Percentiles rank a stretch among this genome's conserved stretches.
Evolutionary conservation across 37 sponge, comb jelly and placozoan genomes (phyloP).

Genomic region (Spongia lamella): DNA sequence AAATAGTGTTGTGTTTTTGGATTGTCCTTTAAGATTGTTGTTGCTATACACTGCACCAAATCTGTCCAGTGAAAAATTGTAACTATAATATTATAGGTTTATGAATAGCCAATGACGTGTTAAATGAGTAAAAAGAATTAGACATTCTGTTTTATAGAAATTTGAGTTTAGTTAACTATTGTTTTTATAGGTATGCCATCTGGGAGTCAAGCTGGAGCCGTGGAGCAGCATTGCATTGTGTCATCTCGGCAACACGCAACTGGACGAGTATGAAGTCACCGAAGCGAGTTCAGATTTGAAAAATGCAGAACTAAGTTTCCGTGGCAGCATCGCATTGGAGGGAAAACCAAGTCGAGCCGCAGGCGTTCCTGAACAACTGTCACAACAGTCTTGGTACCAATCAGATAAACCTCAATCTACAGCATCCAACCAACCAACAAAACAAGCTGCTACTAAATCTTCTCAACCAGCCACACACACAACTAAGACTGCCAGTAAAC

Average conservation of each 20-base stretch:
- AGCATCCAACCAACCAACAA: slow-evolving; percentile 13
- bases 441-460: not conserved
- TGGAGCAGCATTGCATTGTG: slow-evolving; percentile 78
- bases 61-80: not conserved
- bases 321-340: slow-evolving; percentile 78
- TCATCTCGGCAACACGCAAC: slow-evolving; percentile 83
- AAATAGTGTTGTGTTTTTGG: no score
- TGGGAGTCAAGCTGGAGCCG: slow-evolving; percentile 72
- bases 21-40: no score
- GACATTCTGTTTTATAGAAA: no score
- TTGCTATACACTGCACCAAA: no score
- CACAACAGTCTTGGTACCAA: slow-evolving; percentile 84
- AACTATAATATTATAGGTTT: not conserved
- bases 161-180: no score
- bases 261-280: slow-evolving; percentile 66
- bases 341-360: slow-evolving; percentile 49
- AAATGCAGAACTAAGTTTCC: slow-evolving; percentile 82
- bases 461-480: not conserved
- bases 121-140: no score
- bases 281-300: slow-evolving; percentile 35
- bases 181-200: slow-evolving; percentile 63
- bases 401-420: slow-evolving; percentile 5
- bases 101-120: not conserved
- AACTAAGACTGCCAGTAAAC: not conserved
- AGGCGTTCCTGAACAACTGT: slow-evolving; percentile 57